A percentile compares a stretch with the other conserved stretches of the same genome.
These are phyloP conservation scores for Alentia gelatinosa DNA, from an alignment of 2,888 invertebrate genomes.

Conservation along the genomic window DNA sequence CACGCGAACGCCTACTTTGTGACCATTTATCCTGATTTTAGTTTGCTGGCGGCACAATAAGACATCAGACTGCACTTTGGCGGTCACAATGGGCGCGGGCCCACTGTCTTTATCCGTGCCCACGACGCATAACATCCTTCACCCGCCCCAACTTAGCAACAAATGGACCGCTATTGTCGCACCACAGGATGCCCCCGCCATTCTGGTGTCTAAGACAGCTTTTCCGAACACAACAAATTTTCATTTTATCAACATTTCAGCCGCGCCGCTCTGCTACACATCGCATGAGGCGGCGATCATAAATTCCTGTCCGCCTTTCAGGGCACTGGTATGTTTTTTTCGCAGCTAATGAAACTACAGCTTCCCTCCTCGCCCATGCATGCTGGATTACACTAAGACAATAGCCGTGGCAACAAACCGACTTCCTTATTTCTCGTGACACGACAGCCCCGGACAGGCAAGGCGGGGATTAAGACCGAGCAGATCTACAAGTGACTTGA, in stretches of 20 bases:
- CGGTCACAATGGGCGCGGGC: background rate
- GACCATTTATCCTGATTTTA: constrained; percentile 43
- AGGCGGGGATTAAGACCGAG: background rate
- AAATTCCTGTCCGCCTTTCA: background rate
- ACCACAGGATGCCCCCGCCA: background rate
- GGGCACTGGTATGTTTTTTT: background rate
- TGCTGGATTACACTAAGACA: constrained; percentile 36
- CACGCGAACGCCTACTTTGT: constrained; percentile 51
- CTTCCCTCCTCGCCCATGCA: background rate
- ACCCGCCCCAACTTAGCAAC: constrained; percentile 26
- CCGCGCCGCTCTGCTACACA: constrained; percentile 7
- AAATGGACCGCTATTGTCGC: constrained; percentile 30
- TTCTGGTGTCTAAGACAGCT: constrained; percentile 43
- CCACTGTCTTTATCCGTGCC: constrained; percentile 42
- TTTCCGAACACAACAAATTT: constrained; percentile 16
- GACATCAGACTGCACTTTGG: constrained; percentile 50
- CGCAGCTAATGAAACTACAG: constrained; percentile 5
- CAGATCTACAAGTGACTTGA: constrained; percentile 2
- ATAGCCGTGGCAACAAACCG: background rate
- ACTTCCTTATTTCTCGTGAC: constrained; percentile 10
- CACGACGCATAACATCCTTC: constrained; percentile 49
- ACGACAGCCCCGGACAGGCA: background rate
- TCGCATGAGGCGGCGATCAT: background rate
- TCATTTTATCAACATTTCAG: background rate
- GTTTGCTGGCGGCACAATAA: constrained; percentile 47